These are phyloP conservation scores for Acleris emargana DNA, from an alignment of 2,888 invertebrate species.

Conservation along the genomic window DNA sequence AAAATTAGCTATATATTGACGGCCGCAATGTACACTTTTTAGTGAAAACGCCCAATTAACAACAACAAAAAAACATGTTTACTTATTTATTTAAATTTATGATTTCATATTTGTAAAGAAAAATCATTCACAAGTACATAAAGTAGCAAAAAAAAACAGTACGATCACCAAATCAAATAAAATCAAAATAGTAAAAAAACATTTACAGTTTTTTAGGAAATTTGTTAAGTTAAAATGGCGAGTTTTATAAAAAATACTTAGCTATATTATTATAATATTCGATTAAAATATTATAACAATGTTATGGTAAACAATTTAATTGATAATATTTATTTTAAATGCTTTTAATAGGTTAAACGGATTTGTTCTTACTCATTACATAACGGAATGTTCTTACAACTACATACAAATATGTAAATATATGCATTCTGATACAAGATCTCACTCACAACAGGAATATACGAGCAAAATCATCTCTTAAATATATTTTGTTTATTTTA, in stretches of 20 bases:
- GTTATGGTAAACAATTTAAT: no score
- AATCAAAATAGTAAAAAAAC: background rate
- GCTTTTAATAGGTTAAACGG: background rate
- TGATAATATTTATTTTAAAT: background rate
- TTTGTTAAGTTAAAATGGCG: no score
- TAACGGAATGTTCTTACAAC: conserved; percentile 29
- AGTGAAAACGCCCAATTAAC: no score
- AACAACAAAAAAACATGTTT: background rate
- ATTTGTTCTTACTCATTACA: conserved; percentile 20
- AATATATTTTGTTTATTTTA: background rate
- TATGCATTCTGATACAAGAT: conserved; percentile 10
- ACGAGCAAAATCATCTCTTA: conserved; percentile 3
- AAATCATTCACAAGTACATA: background rate
- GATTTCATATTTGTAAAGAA: conserved; percentile 8
- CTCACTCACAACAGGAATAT: conserved; percentile 14
- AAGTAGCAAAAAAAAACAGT: no score
- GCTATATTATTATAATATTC: background rate
- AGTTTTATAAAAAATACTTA: no score
- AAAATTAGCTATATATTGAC: no score
- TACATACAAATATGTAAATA: conserved; percentile 26
- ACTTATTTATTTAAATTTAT: conserved; percentile 16
- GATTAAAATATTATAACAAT: background rate
- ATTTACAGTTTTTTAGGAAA: no score
- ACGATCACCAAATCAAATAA: background rate
- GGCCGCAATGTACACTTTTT: no score